Evolutionary conservation across 2,797 vertebrate species (phyloP).

Genomic region (Enteromius mattozi): DNA sequence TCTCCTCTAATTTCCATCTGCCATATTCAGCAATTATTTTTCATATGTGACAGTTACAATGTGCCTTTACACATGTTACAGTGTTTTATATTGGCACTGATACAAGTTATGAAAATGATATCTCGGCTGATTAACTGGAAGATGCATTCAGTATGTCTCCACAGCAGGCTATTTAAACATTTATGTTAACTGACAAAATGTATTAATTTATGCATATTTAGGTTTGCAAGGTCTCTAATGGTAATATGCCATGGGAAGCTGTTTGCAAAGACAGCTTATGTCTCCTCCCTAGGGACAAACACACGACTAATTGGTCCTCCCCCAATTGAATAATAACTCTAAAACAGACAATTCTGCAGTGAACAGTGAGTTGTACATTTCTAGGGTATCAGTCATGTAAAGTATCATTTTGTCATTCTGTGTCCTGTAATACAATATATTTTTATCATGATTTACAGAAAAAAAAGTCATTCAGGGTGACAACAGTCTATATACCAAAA

Average conservation of each 20-base stretch:
- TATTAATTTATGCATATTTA: constrained; percentile 47
- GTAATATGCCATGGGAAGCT: constrained; percentile 54
- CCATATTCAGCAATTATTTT: not conserved
- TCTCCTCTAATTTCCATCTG: not conserved
- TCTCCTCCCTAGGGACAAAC: constrained; percentile 58
- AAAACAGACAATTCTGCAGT: constrained; percentile 7
- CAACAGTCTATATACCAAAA: not conserved
- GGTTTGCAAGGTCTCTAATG: constrained; percentile 43
- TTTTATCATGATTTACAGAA: not conserved
- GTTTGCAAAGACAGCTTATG: constrained; percentile 47
- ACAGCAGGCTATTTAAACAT: constrained; percentile 5
- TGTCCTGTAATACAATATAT: not conserved
- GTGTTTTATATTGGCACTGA: not conserved
- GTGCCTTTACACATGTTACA: not conserved
- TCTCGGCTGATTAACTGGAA: not conserved
- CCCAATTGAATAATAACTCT: constrained; percentile 55
- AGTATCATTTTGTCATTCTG: not conserved
- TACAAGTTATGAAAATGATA: constrained; percentile 17
- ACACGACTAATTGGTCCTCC: constrained; percentile 58
- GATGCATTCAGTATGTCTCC: not conserved
- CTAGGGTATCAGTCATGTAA: not conserved
- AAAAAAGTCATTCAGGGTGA: not conserved
- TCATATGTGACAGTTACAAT: not conserved
- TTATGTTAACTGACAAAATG: constrained; percentile 17
- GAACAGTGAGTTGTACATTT: not conserved